Conservation (phyloP, 2,113 vertebrate genomes). For the Microcebus ravelobensis region DNA sequence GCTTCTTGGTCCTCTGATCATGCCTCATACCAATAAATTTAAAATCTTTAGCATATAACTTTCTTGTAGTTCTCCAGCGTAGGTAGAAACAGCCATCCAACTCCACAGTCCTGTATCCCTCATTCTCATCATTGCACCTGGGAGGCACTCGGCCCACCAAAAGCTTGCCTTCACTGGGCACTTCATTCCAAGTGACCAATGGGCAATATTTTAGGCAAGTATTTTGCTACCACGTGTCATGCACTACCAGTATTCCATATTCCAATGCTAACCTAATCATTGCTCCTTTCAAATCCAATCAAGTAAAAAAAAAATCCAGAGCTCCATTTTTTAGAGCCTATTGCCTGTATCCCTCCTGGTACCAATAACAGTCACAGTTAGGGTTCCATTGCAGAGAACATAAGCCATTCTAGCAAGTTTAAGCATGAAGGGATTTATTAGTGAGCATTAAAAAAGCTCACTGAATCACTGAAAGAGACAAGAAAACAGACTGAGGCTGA, state of each 20-base stretch:
- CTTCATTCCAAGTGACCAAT: background rate
- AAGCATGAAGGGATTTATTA: background rate
- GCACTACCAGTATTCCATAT: background rate
- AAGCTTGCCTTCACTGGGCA: background rate
- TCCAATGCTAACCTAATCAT: background rate
- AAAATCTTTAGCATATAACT: background rate
- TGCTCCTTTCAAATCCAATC: background rate
- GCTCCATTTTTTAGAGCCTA: background rate
- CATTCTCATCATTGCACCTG: background rate
- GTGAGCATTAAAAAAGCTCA: background rate
- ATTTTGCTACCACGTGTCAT: background rate
- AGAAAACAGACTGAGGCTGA: background rate
- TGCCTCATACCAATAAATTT: background rate
- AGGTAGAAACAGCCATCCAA: background rate
- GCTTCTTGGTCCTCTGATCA: background rate
- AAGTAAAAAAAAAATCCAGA: background rate
- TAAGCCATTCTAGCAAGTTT: background rate
- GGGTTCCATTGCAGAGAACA: background rate
- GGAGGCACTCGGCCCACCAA: background rate
- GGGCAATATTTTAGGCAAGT: background rate
- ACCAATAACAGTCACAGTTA: background rate
- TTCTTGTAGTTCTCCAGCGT: background rate
- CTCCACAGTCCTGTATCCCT: background rate
- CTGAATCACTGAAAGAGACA: background rate
- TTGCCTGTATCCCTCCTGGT: background rate